Base-by-base conservation (phyloP, 2,797 vertebrate genomes). In the Mycteria americana region DNA sequence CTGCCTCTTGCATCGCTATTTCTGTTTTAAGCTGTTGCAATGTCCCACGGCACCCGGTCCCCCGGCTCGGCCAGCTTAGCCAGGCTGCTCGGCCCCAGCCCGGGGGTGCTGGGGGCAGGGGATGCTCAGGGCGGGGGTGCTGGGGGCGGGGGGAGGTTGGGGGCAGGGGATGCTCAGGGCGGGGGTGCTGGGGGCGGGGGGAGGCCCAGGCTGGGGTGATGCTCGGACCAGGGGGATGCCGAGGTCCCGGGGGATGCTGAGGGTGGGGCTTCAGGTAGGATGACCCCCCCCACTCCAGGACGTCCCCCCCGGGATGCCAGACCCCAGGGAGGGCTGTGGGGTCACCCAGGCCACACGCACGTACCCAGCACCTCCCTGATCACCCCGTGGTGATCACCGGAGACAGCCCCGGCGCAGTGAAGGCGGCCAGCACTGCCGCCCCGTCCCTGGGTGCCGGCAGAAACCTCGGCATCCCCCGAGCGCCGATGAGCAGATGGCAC, bases 11-110 rank as follows among this genome's bases (percentile, higher is more conserved):
- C 45, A 46, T 21, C 21, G 45, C 18, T 19, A 46, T 46, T 46
- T 46, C 9, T 46, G 45, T 21, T 46, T 48, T 48, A 48, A 48
- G 22, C 21, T 23, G 46, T 46, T 27, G 30, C 30, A 23, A 33
- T 7, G n/a, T 23, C 37, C 67, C 6, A 0, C 0, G 0, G 69
- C 6, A 5, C 13, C 28, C 18, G 18, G 28, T 15, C 10, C n/a
- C 7, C 31, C 2, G 19, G n/a, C 73, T 60, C 13, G 7, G 17
- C 23, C 30, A 25, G 67, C 35, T 27, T 31, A 27, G 45, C 45
- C 67, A 13, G 45, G 45, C 10, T 17, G 41, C 63, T 45, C n/a
- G 5, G 67, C 21, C 22, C 11, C 60, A 62, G 60, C 35, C 23
- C 8, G 30, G 27, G 28, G 28, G 13, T 41, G 54, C 35, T 25